Percentiles rank a stretch among this genome's conserved stretches.
phyloP scores from a whole-genome alignment of 2,113 vertebrate species.

The Delphinus delphis region DNA sequence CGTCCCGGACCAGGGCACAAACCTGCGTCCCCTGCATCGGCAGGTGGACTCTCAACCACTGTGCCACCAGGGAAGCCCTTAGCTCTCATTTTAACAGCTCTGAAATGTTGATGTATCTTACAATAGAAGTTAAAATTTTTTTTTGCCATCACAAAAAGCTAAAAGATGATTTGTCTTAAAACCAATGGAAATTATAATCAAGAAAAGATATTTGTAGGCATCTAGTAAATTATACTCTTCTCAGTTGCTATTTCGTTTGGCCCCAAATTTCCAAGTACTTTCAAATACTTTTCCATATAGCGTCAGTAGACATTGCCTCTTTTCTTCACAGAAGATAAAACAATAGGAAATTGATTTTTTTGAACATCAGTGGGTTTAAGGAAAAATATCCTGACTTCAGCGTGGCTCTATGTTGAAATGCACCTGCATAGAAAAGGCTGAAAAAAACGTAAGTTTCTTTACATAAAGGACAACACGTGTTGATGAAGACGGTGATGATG shows the following conservation, averaged over 20 bases:
- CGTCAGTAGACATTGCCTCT: not conserved
- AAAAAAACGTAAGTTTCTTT: not conserved
- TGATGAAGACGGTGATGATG: not conserved
- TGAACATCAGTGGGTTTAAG: not conserved
- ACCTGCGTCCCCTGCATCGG: too few species aligned
- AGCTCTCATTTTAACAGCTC: not conserved
- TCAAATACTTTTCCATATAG: not conserved
- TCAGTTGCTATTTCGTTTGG: not conserved
- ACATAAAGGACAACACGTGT: not conserved
- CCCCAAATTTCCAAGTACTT: slow-evolving; percentile 11
- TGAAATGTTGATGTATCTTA: slow-evolving; percentile 12
- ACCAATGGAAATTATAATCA: not conserved
- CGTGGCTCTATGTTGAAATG: slow-evolving; percentile 38
- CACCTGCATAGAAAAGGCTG: not conserved
- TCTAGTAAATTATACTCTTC: not conserved
- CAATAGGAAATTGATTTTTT: not conserved
- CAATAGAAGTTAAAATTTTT: not conserved
- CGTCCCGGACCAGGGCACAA: too few species aligned
- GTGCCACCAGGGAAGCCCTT: too few species aligned
- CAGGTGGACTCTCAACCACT: too few species aligned
- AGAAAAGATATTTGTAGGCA: not conserved
- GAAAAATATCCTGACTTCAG: slow-evolving; percentile 18
- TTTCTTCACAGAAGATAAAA: slow-evolving; percentile 44
- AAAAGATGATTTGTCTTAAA: slow-evolving; percentile 12
- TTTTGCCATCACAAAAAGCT: not conserved